Conservation (phyloP, 1,140 invertebrate species). For the Pantala flavescens region DNA sequence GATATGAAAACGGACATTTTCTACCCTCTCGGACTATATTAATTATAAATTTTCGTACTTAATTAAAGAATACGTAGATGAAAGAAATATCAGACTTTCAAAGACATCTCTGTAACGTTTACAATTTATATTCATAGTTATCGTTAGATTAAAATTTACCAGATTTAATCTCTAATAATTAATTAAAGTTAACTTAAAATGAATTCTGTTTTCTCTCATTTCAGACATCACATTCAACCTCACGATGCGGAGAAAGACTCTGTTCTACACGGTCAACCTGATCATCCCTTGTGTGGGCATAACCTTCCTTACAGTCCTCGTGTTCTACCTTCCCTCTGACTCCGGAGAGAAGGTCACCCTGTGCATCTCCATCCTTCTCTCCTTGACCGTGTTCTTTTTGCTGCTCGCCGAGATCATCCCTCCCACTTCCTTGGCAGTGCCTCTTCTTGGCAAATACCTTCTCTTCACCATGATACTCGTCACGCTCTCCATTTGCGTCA, state of each 20-base stretch:
- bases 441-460: constrained; percentile 90
- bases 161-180: too few species aligned
- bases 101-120: too few species aligned
- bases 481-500: constrained; percentile 91
- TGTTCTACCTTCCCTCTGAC: constrained; percentile 92
- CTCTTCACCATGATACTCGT: constrained; percentile 98
- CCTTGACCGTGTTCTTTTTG: constrained; percentile 96
- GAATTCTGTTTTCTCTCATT: constrained; percentile 13
- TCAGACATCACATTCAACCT: constrained; percentile 92
- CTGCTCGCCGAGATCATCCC: constrained; percentile 95
- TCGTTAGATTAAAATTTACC: too few species aligned
- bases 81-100: too few species aligned
- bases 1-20: too few species aligned
- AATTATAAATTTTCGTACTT: too few species aligned
- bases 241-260: constrained; percentile 82
- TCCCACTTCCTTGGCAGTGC: constrained; percentile 91
- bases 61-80: too few species aligned
- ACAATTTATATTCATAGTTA: too few species aligned
- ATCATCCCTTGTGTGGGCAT: constrained; percentile 85
- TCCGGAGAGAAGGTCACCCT: constrained; percentile 90
- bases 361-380: constrained; percentile 95
- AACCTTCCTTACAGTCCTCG: constrained; percentile 87
- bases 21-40: too few species aligned
- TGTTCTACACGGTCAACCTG: constrained; percentile 86
- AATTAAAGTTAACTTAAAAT: too few species aligned